A percentile compares a stretch with the other conserved stretches of the same genome.
These are phyloP conservation scores for Cephus cinctus DNA, from an alignment of 1,140 invertebrate species.

Conservation along the genomic window DNA sequence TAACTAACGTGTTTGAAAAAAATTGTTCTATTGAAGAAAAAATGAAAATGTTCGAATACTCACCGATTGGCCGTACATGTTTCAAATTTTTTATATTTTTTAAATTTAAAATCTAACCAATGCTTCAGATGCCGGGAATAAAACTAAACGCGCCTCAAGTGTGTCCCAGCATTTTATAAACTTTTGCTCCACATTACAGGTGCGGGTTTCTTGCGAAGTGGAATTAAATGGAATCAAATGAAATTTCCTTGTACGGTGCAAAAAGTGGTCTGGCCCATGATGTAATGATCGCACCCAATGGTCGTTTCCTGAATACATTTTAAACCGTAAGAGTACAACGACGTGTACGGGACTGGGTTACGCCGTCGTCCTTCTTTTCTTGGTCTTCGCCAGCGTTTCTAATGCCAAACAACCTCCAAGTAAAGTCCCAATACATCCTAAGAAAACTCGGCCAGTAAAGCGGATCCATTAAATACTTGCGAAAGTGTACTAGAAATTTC, in stretches of 20 bases:
- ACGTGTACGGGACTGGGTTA: conserved; percentile 9
- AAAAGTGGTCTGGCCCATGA: conserved; percentile 42
- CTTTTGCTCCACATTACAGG: conserved; percentile 39
- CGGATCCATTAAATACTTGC: too few species aligned
- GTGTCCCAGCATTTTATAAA: conserved; percentile 47
- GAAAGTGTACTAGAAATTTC: too few species aligned
- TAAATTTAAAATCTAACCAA: conserved; percentile 4
- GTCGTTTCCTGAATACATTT: conserved; percentile 53
- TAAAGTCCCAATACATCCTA: too few species aligned
- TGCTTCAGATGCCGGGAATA: conserved; percentile 17
- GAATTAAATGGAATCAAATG: conserved; percentile 35
- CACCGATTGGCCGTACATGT: conserved; percentile 32
- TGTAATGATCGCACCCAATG: conserved; percentile 42
- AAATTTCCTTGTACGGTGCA: conserved; percentile 51
- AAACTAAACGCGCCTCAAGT: conserved; percentile 37
- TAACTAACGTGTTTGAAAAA: too few species aligned
- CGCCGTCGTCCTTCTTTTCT: too few species aligned
- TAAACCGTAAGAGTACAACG: conserved; percentile 20
- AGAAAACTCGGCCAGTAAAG: too few species aligned
- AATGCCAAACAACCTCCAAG: too few species aligned
- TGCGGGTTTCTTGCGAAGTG: conserved; percentile 23
- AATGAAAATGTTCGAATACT: conserved; percentile 13
- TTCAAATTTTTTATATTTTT: conserved; percentile 10
- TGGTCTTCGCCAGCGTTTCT: too few species aligned
- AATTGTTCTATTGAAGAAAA: background rate